Conservation (phyloP, 2,113 vertebrate species). For the Nycticryphes semicollaris region DNA sequence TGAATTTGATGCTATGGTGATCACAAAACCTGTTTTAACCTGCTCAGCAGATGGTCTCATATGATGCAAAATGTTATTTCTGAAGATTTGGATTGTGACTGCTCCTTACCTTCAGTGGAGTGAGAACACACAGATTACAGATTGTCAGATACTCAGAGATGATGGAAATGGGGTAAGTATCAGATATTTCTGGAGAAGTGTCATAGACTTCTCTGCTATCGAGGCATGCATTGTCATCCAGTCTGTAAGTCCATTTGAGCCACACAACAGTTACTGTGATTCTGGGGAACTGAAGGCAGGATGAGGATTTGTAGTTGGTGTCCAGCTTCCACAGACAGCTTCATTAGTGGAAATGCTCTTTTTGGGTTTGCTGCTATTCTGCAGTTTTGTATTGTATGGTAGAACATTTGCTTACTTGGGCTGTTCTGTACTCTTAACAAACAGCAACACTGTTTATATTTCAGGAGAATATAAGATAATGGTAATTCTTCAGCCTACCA, state of each 20-base stretch:
- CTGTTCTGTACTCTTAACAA: background rate
- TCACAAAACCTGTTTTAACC: background rate
- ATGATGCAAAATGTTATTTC: background rate
- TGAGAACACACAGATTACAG: background rate
- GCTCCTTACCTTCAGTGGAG: background rate
- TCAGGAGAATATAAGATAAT: background rate
- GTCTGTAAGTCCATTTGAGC: background rate
- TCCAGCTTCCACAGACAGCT: background rate
- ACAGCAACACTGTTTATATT: background rate
- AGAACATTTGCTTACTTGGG: background rate
- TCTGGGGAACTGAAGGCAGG: accelerated
- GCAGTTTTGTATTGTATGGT: background rate
- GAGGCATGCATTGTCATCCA: background rate
- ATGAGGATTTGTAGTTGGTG: background rate
- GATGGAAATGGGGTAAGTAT: background rate
- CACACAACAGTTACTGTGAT: background rate
- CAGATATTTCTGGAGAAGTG: background rate
- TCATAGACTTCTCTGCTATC: background rate
- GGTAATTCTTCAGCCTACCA: background rate
- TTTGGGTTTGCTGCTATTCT: background rate
- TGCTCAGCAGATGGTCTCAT: background rate
- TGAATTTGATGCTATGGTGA: background rate
- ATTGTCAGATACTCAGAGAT: background rate
- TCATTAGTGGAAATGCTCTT: background rate
- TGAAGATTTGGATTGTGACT: background rate